Percentiles rank a stretch among this genome's conserved stretches.
Evolutionary conservation across 2,797 vertebrate species (phyloP).

Genomic region (Varecia variegata): DNA sequence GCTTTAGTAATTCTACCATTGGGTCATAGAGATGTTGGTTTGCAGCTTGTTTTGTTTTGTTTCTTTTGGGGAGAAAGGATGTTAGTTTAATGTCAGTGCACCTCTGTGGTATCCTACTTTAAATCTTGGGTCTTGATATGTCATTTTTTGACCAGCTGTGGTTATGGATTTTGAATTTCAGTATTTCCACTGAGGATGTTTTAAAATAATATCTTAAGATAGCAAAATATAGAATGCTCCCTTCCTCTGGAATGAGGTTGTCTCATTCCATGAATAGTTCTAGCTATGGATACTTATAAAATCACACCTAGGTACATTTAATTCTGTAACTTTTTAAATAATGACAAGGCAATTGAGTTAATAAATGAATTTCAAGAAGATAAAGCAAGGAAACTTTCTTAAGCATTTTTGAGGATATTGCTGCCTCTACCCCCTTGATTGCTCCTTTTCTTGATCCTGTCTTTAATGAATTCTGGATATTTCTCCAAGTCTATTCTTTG

Average conservation of each 20-base stretch:
- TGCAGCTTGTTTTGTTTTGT: not conserved
- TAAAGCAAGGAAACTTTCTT: not conserved
- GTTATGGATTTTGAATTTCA: not conserved
- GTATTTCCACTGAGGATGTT: not conserved
- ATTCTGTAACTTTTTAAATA: not conserved
- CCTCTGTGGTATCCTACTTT: not conserved
- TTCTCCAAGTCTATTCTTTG: not conserved
- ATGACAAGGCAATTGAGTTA: not conserved
- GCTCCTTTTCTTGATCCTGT: not conserved
- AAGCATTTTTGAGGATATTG: not conserved
- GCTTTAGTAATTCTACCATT: not conserved
- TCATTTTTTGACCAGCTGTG: not conserved
- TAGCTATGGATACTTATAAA: not conserved
- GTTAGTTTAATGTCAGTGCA: not conserved
- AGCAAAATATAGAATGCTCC: not conserved
- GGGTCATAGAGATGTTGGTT: not conserved
- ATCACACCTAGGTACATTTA: not conserved
- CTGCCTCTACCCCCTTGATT: not conserved
- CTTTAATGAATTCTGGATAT: not conserved
- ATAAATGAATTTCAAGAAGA: not conserved
- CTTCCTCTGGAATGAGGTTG: not conserved
- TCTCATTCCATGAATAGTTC: not conserved
- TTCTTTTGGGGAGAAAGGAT: not conserved
- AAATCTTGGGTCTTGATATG: not conserved
- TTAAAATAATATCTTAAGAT: not conserved